phyloP scores from a whole-genome alignment of 2,113 vertebrate species.

The Rynchops niger region DNA sequence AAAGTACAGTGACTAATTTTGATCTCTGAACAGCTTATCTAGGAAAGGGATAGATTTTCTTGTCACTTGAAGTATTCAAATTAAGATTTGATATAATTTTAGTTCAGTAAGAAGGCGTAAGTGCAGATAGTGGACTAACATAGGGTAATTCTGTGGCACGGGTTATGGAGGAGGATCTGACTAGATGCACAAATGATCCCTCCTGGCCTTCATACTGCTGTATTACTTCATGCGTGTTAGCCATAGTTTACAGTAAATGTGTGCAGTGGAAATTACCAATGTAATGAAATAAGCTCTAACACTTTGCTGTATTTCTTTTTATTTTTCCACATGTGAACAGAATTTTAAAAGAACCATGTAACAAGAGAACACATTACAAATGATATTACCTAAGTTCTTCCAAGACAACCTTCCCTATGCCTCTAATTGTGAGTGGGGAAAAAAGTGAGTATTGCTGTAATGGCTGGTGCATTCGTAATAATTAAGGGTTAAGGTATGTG shows the following conservation, averaged over 20 bases:
- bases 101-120: not conserved
- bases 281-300: not conserved
- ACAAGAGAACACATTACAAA: not conserved
- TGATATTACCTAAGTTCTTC: not conserved
- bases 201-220: slow-evolving; percentile 30
- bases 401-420: not conserved
- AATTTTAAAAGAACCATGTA: not conserved
- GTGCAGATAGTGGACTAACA: not conserved
- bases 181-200: slow-evolving; percentile 34
- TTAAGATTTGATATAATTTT: not conserved
- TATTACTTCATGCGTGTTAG: slow-evolving; percentile 44
- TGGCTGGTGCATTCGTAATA: not conserved
- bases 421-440: not conserved
- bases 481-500: not conserved
- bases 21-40: not conserved
- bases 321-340: not conserved
- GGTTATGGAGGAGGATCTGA: not conserved
- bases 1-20: not conserved
- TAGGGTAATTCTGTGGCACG: not conserved
- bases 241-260: slow-evolving; percentile 18
- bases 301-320: not conserved
- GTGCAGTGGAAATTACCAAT: slow-evolving; percentile 24
- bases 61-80: not conserved
- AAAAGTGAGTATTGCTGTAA: not conserved
- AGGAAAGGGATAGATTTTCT: not conserved